Conservation (phyloP, 2,888 invertebrate species). For the Acronicta aceris region DNA sequence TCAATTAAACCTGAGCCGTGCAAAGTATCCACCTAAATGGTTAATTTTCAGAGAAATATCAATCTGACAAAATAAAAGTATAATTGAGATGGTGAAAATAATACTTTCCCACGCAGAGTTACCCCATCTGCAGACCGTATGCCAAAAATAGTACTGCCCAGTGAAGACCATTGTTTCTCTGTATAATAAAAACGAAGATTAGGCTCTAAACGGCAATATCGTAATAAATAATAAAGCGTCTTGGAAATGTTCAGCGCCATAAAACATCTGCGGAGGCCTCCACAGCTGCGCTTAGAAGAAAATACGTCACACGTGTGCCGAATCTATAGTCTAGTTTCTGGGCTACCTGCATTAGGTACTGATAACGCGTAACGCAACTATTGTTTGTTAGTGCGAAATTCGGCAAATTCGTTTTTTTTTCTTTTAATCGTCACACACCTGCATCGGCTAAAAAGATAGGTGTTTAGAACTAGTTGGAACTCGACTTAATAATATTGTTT, state of each 20-base stretch:
- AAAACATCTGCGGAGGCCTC: conserved; percentile 87
- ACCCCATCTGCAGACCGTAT: conserved; percentile 83
- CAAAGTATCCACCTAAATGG: background rate
- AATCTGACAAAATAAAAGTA: conserved; percentile 24
- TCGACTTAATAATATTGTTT: conserved; percentile 29
- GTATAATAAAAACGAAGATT: conserved; percentile 86
- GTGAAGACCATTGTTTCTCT: conserved; percentile 86
- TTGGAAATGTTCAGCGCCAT: conserved; percentile 87
- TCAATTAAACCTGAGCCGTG: background rate
- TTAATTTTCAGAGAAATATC: conserved; percentile 18
- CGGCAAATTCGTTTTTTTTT: conserved; percentile 31
- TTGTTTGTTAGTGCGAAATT: conserved; percentile 55
- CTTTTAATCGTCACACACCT: conserved; percentile 71
- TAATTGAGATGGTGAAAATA: conserved; percentile 59
- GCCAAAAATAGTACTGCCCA: conserved; percentile 82
- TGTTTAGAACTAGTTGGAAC: conserved; percentile 42
- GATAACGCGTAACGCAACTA: conserved; percentile 70
- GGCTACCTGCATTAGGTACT: conserved; percentile 73
- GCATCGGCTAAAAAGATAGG: conserved; percentile 62
- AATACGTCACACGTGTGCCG: conserved; percentile 86
- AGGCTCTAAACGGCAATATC: conserved; percentile 87
- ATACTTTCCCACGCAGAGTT: conserved; percentile 78
- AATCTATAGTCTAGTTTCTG: conserved; percentile 72
- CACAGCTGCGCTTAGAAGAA: conserved; percentile 84
- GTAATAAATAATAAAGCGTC: conserved; percentile 87